Evolutionary conservation across 2,888 invertebrate genomes (phyloP).

Genomic region (Elaeidobius kamerunicus): DNA sequence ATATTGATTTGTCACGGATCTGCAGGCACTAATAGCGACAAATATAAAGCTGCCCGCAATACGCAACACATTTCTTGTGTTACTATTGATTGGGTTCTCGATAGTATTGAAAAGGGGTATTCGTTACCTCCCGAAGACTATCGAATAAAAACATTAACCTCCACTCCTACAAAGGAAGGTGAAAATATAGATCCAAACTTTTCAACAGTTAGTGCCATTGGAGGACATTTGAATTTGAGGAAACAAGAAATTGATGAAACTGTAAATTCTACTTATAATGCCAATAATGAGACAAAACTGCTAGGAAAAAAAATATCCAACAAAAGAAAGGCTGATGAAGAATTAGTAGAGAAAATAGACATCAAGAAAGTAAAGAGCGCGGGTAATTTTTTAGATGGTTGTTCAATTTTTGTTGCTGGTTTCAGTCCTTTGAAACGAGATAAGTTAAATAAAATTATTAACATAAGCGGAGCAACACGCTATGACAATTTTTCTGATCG

Average conservation of each 20-base stretch:
- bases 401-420: conserved; percentile 70
- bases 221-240: conserved; percentile 22
- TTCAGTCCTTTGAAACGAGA: conserved; percentile 62
- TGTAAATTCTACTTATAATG: conserved; percentile 8
- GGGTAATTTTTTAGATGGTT: conserved; percentile 85
- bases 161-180: conserved; percentile 65
- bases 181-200: conserved; percentile 48
- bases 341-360: conserved; percentile 52
- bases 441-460: conserved; percentile 66
- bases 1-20: conserved; percentile 54
- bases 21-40: conserved; percentile 68
- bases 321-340: conserved; percentile 25
- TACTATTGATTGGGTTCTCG: conserved; percentile 72
- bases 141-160: conserved; percentile 58
- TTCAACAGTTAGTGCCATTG: conserved; percentile 52
- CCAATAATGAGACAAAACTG: not conserved
- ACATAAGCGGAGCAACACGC: conserved; percentile 79
- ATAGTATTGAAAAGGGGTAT: conserved; percentile 70
- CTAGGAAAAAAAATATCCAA: not conserved
- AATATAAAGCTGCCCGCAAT: conserved; percentile 58
- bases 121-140: conserved; percentile 62
- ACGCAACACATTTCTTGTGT: conserved; percentile 58
- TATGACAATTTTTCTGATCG: conserved; percentile 72
- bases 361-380: conserved; percentile 66
- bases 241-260: conserved; percentile 31